Base-by-base conservation (phyloP, 2,113 vertebrate species). In the Seriola aureovittata region DNA sequence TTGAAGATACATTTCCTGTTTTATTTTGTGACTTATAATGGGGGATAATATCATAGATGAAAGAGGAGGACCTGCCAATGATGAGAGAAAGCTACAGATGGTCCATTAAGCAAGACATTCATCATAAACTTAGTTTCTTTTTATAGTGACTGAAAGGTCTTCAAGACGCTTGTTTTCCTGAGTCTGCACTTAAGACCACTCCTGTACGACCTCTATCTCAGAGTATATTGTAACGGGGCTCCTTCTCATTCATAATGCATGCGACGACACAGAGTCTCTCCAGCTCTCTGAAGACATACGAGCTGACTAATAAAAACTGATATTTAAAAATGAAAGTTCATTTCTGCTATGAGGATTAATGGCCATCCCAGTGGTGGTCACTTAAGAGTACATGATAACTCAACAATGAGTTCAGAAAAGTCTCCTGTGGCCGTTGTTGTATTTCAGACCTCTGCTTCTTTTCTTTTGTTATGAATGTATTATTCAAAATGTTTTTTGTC, bases 181-280 rank as follows among this genome's bases (percentile, higher is more conserved):
- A 82, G 71, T 85, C 88, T 66, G 85, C 81, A 80, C 73, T 77
- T 82, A 65, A 67, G 54, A 78, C 40, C 46, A 19, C 58, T 71
- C 64, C 78, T 58, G 66, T 1, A 46, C 71, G 81, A 87, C 86
- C 90, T 86, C 76, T 69, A 46, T 48, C 54, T 63, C 65, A 65
- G 63, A 71, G 71, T 6, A 75, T 58, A 59, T 50, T 57, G 67
- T 11, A 78, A 71, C 75, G 76, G 58, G 57, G 63, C 74, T 75
- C 32, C 23, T 14, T 46, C 83, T 89, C 77, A 88, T 91, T 85
- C 77, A 91, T 89, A 85, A 90, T 74, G 75, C 81, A 92, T 82
- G 38, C 1, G 46, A 76, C 66, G 69, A 78, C 66, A 67, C 73
- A 52, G 38, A 58, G 44, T 75, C 70, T 69, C 84, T 44, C 36